Evolutionary conservation across 2,797 vertebrate species (phyloP).

Genomic region (Phoxinus dragarum): DNA sequence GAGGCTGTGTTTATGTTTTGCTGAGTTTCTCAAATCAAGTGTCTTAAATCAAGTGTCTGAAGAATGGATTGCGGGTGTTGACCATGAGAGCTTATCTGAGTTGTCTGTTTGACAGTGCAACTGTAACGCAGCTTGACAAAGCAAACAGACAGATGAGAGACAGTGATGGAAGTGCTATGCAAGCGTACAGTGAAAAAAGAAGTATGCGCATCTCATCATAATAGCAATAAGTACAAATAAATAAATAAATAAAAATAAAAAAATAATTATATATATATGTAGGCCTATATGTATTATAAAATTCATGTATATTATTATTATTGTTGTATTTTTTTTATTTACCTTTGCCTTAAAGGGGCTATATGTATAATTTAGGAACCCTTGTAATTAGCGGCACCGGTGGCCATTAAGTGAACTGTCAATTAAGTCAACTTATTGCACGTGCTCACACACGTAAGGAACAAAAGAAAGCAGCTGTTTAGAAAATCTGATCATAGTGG

Average conservation of each 20-base stretch:
- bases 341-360: too few relatives aligned
- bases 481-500: background rate
- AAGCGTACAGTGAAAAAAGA: background rate
- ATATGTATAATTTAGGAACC: too few relatives aligned
- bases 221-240: background rate
- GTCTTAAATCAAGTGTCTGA: slow-evolving; percentile 53
- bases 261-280: background rate
- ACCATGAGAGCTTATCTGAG: slow-evolving; percentile 53
- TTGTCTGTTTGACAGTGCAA: slow-evolving; percentile 55
- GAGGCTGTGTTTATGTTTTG: slow-evolving; percentile 43
- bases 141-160: slow-evolving; percentile 44
- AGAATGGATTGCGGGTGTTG: slow-evolving; percentile 54
- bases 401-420: background rate
- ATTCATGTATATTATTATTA: background rate
- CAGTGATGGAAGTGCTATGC: slow-evolving; percentile 34
- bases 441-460: background rate
- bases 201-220: background rate
- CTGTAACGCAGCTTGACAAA: slow-evolving; percentile 47
- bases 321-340: too few relatives aligned
- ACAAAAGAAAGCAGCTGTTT: background rate
- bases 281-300: too few relatives aligned
- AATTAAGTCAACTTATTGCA: background rate
- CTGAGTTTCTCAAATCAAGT: slow-evolving; percentile 54
- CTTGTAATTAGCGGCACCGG: background rate
- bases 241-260: background rate